A percentile compares a stretch with the other conserved stretches of the same genome.
These are phyloP conservation scores for Malacoraja senta DNA, from an alignment of 2,797 vertebrate species.

Conservation along the genomic window DNA sequence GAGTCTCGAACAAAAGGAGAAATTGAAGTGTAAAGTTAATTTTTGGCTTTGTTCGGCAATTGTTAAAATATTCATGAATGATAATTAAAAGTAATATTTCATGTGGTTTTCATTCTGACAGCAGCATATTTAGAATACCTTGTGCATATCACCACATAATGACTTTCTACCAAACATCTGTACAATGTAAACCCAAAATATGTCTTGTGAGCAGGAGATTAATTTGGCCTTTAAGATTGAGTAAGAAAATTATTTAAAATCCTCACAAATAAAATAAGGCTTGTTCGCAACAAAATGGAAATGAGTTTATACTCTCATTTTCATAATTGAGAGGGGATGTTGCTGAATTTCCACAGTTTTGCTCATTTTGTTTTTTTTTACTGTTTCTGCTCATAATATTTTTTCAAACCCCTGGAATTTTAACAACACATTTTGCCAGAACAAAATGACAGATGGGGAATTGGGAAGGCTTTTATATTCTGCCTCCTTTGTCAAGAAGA, in stretches of 20 bases:
- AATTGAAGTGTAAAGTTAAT: background rate
- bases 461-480: background rate
- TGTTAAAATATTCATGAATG: slow-evolving; percentile 28
- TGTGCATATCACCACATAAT: slow-evolving; percentile 24
- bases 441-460: background rate
- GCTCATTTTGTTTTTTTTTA: background rate
- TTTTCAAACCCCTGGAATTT: no score
- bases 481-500: background rate
- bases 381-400: no score
- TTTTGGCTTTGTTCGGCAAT: background rate
- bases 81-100: slow-evolving; percentile 30
- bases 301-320: background rate
- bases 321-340: background rate
- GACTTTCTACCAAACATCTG: slow-evolving; percentile 19
- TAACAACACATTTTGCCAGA: background rate
- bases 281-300: background rate
- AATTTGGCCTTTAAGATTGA: background rate
- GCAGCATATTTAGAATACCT: slow-evolving; percentile 7
- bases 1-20: background rate
- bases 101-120: slow-evolving; percentile 19
- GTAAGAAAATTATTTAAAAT: slow-evolving; percentile 8
- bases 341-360: background rate
- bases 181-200: background rate
- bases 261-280: background rate
- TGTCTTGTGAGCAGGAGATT: background rate